Evolutionary conservation across 2,113 vertebrate genomes (phyloP).

Genomic region (Phalacrocorax carbo): DNA sequence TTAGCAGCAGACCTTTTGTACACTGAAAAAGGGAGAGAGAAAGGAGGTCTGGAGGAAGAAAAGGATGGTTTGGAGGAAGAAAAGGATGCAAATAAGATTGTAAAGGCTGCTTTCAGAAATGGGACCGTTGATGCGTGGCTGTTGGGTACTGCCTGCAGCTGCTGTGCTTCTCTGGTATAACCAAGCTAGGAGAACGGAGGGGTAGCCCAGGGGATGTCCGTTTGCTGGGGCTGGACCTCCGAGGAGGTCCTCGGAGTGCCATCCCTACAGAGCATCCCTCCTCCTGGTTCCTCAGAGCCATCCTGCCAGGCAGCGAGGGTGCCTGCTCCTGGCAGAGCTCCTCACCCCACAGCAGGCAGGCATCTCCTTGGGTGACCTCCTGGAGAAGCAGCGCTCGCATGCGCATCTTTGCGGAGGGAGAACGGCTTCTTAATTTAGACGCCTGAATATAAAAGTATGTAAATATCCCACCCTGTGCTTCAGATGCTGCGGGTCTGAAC

Average conservation of each 20-base stretch:
- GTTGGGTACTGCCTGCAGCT: too few relatives aligned
- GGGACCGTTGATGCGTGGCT: not conserved
- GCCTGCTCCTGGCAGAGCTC: not conserved
- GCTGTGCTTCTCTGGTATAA: not conserved
- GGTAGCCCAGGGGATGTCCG: not conserved
- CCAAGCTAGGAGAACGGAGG: not conserved
- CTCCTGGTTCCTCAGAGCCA: not conserved
- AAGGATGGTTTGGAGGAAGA: not conserved
- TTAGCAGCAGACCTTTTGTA: constrained; percentile 38
- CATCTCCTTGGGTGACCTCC: not conserved
- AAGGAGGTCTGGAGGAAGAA: not conserved
- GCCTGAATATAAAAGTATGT: not conserved
- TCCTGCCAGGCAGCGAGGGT: not conserved
- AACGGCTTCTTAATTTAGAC: not conserved
- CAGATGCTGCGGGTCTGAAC: not conserved
- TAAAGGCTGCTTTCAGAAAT: not conserved
- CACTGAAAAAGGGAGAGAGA: not conserved
- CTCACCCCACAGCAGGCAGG: not conserved
- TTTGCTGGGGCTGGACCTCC: not conserved
- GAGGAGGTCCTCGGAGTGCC: not conserved
- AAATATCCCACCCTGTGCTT: not conserved
- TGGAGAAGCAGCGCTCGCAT: not conserved
- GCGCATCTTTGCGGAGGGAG: not conserved
- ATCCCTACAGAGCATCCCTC: not conserved
- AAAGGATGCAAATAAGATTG: not conserved